Evolutionary conservation across 2,113 vertebrate genomes (phyloP).

Genomic region (Empidonax traillii): DNA sequence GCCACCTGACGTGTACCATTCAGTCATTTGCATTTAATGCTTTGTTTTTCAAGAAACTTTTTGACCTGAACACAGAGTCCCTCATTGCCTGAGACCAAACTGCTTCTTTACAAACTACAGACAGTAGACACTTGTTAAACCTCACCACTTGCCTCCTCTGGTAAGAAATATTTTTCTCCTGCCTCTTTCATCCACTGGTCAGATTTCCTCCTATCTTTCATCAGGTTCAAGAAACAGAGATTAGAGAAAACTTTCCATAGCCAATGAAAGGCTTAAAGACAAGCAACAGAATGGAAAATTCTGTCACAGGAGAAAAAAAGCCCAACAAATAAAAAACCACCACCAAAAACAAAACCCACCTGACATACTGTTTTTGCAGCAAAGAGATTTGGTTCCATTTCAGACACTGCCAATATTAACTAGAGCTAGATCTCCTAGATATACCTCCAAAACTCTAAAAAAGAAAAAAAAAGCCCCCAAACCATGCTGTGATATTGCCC

Average conservation of each 20-base stretch:
- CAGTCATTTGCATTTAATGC: neutral
- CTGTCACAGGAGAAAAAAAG: neutral
- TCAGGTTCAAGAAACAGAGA: neutral
- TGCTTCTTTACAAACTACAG: neutral
- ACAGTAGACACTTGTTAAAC: neutral
- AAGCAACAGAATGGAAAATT: conserved; percentile 12
- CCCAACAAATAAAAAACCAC: fast-evolving
- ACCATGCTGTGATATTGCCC: neutral
- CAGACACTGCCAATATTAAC: neutral
- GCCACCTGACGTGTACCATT: neutral
- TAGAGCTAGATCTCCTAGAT: neutral
- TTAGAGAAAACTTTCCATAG: neutral
- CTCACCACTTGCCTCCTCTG: neutral
- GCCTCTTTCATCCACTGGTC: neutral
- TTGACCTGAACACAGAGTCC: neutral
- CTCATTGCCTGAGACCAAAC: neutral
- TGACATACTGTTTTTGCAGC: neutral
- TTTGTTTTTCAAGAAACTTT: neutral
- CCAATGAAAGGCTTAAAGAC: neutral
- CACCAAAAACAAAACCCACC: neutral
- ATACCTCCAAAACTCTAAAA: neutral
- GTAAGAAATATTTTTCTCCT: neutral
- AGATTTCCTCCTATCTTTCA: conserved; percentile 8
- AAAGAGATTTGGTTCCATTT: neutral
- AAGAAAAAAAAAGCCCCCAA: neutral